A percentile compares a stretch with the other conserved stretches of the same genome.
Evolutionary conservation across 2,888 invertebrate species (phyloP).

Genomic region (Andrena flavipes): DNA sequence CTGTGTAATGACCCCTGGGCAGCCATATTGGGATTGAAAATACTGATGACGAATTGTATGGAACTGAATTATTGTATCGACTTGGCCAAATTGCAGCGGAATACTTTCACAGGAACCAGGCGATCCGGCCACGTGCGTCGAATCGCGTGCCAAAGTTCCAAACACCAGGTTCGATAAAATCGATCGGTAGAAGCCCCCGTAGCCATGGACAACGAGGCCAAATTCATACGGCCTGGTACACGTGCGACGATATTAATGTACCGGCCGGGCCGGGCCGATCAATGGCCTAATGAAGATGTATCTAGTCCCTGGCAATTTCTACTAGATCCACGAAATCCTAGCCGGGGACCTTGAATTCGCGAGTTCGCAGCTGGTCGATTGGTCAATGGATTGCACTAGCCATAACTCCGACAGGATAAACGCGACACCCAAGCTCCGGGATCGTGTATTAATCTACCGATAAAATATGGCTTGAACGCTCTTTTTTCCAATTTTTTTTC

Average conservation of each 20-base stretch:
- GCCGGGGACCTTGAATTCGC: constrained; percentile 53
- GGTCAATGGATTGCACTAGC: constrained; percentile 38
- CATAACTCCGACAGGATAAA: constrained; percentile 45
- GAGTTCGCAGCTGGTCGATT: constrained; percentile 15
- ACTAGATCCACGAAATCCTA: constrained; percentile 44
- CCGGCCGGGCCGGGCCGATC: constrained; percentile 54
- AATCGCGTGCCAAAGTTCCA: constrained; percentile 7
- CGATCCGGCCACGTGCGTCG: constrained; percentile 17
- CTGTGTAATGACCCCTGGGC: too few species aligned
- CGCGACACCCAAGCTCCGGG: constrained; percentile 20
- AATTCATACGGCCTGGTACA: constrained; percentile 52
- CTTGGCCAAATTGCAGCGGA: neutral
- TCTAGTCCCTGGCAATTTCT: constrained; percentile 56
- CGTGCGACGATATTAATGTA: constrained; percentile 66
- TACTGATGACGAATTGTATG: neutral
- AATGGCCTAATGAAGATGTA: constrained; percentile 68
- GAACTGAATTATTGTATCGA: neutral
- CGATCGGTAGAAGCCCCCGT: constrained; percentile 34
- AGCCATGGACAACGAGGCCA: constrained; percentile 32
- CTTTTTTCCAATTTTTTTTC: constrained; percentile 1
- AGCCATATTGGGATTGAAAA: too few species aligned
- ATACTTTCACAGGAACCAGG: neutral
- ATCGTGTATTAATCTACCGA: constrained; percentile 50
- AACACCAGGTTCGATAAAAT: constrained; percentile 39
- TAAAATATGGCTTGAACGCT: constrained; percentile 38